These are phyloP conservation scores for Diachrysia chrysitis DNA, from an alignment of 2,888 invertebrate species.

Conservation along the genomic window DNA sequence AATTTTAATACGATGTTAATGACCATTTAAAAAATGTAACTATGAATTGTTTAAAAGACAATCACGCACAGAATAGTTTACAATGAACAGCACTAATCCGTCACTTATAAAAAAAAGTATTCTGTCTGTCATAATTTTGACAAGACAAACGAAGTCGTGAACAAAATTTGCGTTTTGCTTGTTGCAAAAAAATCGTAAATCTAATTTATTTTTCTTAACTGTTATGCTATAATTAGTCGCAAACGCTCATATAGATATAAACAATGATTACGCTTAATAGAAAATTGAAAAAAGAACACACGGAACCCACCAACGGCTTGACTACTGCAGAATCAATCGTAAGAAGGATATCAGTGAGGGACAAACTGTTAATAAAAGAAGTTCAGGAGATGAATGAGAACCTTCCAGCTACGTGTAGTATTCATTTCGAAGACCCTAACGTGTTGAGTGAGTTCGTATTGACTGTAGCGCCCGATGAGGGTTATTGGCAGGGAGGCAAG, in stretches of 20 bases:
- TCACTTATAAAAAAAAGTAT: background rate
- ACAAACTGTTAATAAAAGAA: constrained; percentile 94
- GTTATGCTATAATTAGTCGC: constrained; percentile 64
- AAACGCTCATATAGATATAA: constrained; percentile 53
- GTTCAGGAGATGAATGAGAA: constrained; percentile 96
- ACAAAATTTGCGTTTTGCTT: constrained; percentile 38
- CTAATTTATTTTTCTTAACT: constrained; percentile 53
- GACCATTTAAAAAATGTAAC: too few species aligned
- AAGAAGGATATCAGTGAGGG: constrained; percentile 93
- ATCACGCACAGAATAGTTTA: background rate
- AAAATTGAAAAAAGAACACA: constrained; percentile 91
- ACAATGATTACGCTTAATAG: constrained; percentile 93
- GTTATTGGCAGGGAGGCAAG: constrained; percentile 96
- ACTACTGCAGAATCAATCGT: constrained; percentile 72
- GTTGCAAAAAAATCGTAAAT: constrained; percentile 42
- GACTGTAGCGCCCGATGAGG: constrained; percentile 94
- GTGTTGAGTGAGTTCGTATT: constrained; percentile 94
- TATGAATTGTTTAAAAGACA: background rate
- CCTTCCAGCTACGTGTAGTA: constrained; percentile 94
- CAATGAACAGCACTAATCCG: background rate
- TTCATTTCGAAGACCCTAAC: constrained; percentile 95
- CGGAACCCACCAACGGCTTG: constrained; percentile 80
- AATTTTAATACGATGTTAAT: too few species aligned
- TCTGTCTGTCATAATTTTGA: constrained; percentile 46
- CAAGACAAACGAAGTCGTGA: constrained; percentile 39